Evolutionary conservation across 2,888 invertebrate species (phyloP).

Genomic region (Mimumesa dahlbomi): DNA sequence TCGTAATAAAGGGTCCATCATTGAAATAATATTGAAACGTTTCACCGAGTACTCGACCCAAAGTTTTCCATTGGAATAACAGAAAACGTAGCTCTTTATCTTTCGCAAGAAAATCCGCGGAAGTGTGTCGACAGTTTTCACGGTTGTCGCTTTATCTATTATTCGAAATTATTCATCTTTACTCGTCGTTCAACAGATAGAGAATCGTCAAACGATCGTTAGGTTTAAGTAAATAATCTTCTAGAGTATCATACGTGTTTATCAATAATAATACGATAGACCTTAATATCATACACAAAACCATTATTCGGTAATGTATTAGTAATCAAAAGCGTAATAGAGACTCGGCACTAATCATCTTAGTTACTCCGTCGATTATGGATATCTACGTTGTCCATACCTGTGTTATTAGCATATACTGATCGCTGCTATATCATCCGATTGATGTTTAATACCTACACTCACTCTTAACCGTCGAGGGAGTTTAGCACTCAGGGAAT

Average conservation of each 20-base stretch:
- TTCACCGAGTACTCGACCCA: not conserved
- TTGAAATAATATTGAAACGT: conserved; percentile 32
- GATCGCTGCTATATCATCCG: conserved; percentile 34
- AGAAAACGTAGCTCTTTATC: conserved; percentile 17
- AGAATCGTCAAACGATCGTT: no score
- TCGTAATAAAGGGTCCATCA: conserved; percentile 1
- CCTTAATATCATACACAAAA: no score
- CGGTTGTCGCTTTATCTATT: conserved; percentile 3
- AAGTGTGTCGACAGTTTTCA: not conserved
- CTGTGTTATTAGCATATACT: conserved; percentile 25
- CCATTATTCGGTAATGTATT: conserved; percentile 16
- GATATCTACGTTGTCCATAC: conserved; percentile 40
- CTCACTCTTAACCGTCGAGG: conserved; percentile 29
- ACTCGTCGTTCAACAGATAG: no score
- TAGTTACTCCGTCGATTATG: conserved; percentile 44
- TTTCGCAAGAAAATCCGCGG: not conserved
- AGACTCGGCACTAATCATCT: conserved; percentile 50
- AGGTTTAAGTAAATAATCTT: no score
- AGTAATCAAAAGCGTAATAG: conserved; percentile 9
- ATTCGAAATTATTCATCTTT: no score
- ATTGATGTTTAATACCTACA: conserved; percentile 20
- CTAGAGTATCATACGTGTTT: not conserved
- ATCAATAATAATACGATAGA: not conserved
- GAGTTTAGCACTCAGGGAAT: conserved; percentile 15
- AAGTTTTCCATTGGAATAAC: conserved; percentile 18